Conservation (phyloP, 2,888 invertebrate species). For the Andrena praecox region DNA sequence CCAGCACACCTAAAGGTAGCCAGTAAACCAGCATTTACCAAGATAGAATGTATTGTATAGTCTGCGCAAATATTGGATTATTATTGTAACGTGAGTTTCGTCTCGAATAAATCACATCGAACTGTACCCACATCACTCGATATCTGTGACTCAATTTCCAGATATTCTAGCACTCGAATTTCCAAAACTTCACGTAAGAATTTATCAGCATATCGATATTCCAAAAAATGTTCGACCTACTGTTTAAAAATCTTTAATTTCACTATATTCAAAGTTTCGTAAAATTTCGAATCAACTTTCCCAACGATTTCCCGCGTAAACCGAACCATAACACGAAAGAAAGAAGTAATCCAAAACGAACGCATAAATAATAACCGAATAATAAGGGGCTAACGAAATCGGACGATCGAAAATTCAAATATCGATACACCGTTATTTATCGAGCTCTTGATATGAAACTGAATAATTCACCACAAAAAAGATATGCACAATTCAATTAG, state of each 20-base stretch:
- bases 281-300: too few relatives aligned
- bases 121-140: slow-evolving; percentile 56
- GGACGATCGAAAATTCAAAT: background rate
- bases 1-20: slow-evolving; percentile 65
- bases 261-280: too few relatives aligned
- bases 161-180: background rate
- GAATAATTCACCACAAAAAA: background rate
- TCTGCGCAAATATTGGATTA: slow-evolving; percentile 70
- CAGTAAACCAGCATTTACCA: slow-evolving; percentile 74
- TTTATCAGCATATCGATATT: too few relatives aligned
- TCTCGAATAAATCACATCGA: slow-evolving; percentile 75
- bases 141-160: slow-evolving; percentile 1
- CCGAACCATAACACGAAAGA: too few relatives aligned
- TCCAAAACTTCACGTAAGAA: background rate
- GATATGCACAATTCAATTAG: background rate
- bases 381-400: background rate
- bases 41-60: slow-evolving; percentile 70
- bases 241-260: too few relatives aligned
- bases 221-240: too few relatives aligned
- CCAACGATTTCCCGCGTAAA: too few relatives aligned
- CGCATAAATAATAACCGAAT: background rate
- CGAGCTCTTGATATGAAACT: background rate
- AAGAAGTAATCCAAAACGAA: background rate
- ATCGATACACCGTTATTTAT: background rate
- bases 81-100: slow-evolving; percentile 74